Conservation (phyloP, 2,797 vertebrate genomes). For the Paedocypris micromegethes region DNA sequence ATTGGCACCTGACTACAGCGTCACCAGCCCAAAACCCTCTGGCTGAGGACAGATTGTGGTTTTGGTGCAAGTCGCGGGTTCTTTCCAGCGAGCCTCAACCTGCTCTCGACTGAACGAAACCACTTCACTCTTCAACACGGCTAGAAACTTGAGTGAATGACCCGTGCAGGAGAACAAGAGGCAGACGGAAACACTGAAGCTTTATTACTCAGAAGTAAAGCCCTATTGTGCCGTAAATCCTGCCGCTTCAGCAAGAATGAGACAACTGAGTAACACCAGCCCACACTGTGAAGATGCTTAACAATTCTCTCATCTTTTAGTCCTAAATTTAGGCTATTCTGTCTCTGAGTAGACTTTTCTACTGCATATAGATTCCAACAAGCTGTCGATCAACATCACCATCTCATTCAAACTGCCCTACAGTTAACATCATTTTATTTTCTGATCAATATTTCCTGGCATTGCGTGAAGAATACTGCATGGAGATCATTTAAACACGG, state of each 20-base stretch:
- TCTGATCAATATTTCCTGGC: too few relatives aligned
- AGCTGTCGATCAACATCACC: too few relatives aligned
- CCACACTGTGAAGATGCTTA: slow-evolving; percentile 1
- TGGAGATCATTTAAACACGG: too few relatives aligned
- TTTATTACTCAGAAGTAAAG: slow-evolving; percentile 1
- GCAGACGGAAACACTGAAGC: slow-evolving; percentile 13
- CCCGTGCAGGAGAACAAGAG: slow-evolving; percentile 9
- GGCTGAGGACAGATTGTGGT: not conserved
- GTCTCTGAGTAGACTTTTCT: too few relatives aligned
- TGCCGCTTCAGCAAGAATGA: not conserved
- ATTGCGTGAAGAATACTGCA: too few relatives aligned
- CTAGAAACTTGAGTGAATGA: not conserved
- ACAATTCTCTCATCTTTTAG: slow-evolving; percentile 40
- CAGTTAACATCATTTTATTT: too few relatives aligned
- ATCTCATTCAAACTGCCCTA: too few relatives aligned
- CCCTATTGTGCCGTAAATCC: slow-evolving; percentile 9
- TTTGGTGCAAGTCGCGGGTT: slow-evolving; percentile 4
- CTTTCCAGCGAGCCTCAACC: not conserved
- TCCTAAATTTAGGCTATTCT: slow-evolving; percentile 40
- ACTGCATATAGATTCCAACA: too few relatives aligned
- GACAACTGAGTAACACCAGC: slow-evolving; percentile 1
- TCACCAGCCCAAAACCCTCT: slow-evolving; percentile 2
- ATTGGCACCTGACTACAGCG: not conserved
- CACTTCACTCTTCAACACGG: not conserved
- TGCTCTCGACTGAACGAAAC: slow-evolving; percentile 5